Conservation (phyloP, 1,140 invertebrate genomes). For the Diorhabda sublineata region DNA sequence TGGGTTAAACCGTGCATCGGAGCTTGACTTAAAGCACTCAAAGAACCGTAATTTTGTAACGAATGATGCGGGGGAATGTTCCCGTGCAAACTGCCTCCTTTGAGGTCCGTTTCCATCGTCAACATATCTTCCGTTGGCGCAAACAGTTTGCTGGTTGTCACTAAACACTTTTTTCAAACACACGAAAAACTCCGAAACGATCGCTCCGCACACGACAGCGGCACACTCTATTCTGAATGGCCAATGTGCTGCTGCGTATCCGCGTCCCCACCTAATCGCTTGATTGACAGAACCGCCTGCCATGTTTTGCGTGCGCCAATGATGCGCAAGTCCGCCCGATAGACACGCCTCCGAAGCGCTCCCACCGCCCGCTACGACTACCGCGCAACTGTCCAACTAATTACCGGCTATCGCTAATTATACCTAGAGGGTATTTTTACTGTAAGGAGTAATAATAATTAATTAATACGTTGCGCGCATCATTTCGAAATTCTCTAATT, state of each 20-base stretch:
- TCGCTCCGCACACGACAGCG: slow-evolving; percentile 38
- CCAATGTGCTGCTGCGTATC: slow-evolving; percentile 19
- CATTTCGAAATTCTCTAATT: slow-evolving; percentile 46
- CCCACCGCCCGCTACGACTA: slow-evolving; percentile 17
- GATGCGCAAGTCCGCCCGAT: slow-evolving; percentile 22
- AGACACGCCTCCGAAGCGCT: slow-evolving; percentile 23
- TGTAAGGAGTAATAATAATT: slow-evolving; percentile 45
- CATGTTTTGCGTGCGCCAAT: slow-evolving; percentile 41
- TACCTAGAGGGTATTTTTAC: slow-evolving; percentile 48
- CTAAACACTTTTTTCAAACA: slow-evolving; percentile 22
- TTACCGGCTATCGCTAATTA: slow-evolving; percentile 48
- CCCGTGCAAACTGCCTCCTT: slow-evolving; percentile 74
- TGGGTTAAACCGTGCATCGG: slow-evolving; percentile 58
- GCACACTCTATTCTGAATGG: slow-evolving; percentile 35
- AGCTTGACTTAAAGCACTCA: slow-evolving; percentile 62
- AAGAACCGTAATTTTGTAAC: slow-evolving; percentile 60
- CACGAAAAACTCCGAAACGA: slow-evolving; percentile 12
- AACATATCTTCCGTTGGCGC: slow-evolving; percentile 62
- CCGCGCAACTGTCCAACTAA: slow-evolving; percentile 36
- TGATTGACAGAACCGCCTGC: slow-evolving; percentile 46
- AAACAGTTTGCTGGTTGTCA: slow-evolving; percentile 45
- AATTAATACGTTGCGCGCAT: slow-evolving; percentile 45
- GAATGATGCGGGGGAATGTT: slow-evolving; percentile 78
- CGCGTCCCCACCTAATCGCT: slow-evolving; percentile 31
- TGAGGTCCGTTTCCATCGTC: slow-evolving; percentile 84